Percentiles rank a stretch among this genome's conserved stretches.
Conservation (phyloP, 2,113 vertebrate genomes). For the Myotis yumanensis region DNA sequence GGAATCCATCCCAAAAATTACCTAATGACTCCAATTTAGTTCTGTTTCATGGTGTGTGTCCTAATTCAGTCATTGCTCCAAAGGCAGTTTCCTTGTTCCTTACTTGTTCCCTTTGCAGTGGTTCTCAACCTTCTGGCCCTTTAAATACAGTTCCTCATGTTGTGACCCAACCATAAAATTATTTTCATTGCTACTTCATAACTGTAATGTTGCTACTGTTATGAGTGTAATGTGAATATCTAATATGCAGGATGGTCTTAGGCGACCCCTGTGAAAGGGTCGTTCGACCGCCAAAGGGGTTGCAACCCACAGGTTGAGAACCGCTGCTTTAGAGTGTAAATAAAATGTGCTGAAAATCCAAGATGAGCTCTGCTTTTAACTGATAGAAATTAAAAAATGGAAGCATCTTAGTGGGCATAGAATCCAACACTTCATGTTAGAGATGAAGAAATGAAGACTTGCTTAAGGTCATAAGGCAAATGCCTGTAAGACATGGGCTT, state of each 20-base stretch:
- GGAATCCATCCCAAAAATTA: slow-evolving; percentile 32
- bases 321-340: slow-evolving; percentile 28
- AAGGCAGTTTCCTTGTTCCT: slow-evolving; percentile 17
- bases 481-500: not conserved
- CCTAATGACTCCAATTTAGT: slow-evolving; percentile 22
- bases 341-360: slow-evolving; percentile 47
- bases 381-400: slow-evolving; percentile 17
- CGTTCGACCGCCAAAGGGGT: too few relatives aligned
- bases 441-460: not conserved
- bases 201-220: too few relatives aligned
- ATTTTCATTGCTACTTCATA: too few relatives aligned
- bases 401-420: not conserved
- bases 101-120: not conserved
- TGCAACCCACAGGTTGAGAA: too few relatives aligned
- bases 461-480: not conserved
- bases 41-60: not conserved
- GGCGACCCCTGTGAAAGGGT: too few relatives aligned
- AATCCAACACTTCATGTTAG: not conserved
- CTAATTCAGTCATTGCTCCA: slow-evolving; percentile 45
- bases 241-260: too few relatives aligned
- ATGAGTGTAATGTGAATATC: too few relatives aligned
- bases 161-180: too few relatives aligned
- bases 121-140: too few relatives aligned
- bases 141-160: too few relatives aligned
- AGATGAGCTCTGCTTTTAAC: slow-evolving; percentile 54